Evolutionary conservation across 2,797 vertebrate species (phyloP).

Genomic region (Gymnoscopelus braueri): DNA sequence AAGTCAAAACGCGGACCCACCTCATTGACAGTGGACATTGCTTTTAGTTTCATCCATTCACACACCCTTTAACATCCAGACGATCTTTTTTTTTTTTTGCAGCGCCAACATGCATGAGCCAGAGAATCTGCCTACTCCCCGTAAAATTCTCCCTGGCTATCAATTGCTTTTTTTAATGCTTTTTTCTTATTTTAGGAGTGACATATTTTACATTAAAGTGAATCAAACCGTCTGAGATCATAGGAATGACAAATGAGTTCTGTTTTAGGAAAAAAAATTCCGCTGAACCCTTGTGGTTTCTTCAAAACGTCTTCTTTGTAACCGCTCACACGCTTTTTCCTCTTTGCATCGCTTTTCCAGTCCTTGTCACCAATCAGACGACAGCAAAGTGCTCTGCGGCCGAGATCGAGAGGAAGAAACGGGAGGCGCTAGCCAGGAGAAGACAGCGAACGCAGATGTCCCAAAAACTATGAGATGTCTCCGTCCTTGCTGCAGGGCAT

Average conservation of each 20-base stretch:
- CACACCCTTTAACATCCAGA: constrained; percentile 19
- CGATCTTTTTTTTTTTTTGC: background rate
- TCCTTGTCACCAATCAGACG: constrained; percentile 78
- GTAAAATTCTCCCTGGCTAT: background rate
- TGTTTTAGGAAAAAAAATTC: constrained; percentile 1
- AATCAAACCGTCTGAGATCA: constrained; percentile 33
- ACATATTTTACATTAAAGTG: constrained; percentile 28
- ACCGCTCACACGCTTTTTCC: background rate
- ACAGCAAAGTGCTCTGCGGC: constrained; percentile 85
- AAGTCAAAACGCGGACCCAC: constrained; percentile 59
- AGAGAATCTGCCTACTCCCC: no score
- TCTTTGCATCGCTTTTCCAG: constrained; percentile 68
- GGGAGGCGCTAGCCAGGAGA: constrained; percentile 90
- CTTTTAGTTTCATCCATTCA: constrained; percentile 29
- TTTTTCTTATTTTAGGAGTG: constrained; percentile 18
- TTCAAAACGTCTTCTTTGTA: background rate
- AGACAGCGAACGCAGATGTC: constrained; percentile 79
- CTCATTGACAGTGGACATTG: constrained; percentile 35
- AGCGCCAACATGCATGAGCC: no score
- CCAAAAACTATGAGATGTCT: constrained; percentile 60
- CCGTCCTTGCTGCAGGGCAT: background rate
- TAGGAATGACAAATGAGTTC: background rate
- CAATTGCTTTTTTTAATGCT: constrained; percentile 1
- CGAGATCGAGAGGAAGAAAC: constrained; percentile 93
- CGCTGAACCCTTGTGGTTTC: background rate